Conservation (phyloP, 2,888 invertebrate species). For the Thyatira batis region DNA sequence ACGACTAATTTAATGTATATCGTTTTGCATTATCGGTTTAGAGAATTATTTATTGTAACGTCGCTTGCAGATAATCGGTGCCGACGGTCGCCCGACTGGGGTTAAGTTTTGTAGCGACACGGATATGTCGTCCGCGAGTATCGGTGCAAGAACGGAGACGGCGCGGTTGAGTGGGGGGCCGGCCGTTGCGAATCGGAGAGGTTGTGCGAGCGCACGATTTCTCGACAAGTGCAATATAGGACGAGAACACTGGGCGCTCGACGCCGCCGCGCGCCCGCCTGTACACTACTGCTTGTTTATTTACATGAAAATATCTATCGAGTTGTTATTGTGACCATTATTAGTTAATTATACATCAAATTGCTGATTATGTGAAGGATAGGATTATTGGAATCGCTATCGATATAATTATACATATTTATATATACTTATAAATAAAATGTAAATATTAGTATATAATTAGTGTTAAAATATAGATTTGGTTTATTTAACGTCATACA, state of each 20-base stretch:
- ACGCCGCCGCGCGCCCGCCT: constrained; percentile 56
- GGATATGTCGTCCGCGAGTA: constrained; percentile 41
- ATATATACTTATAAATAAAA: constrained; percentile 82
- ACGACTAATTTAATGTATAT: constrained; percentile 58
- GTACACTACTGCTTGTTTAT: constrained; percentile 79
- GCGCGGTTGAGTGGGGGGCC: constrained; percentile 27
- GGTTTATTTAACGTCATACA: constrained; percentile 81
- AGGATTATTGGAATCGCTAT: constrained; percentile 77
- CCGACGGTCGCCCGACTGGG: neutral
- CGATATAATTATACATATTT: constrained; percentile 82
- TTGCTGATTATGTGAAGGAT: constrained; percentile 75
- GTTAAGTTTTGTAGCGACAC: neutral
- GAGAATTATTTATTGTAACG: constrained; percentile 77
- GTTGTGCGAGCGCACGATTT: constrained; percentile 55
- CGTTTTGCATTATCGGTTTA: constrained; percentile 73
- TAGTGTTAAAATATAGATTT: constrained; percentile 81
- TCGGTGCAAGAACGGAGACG: constrained; percentile 32
- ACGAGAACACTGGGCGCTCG: constrained; percentile 55
- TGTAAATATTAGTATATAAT: constrained; percentile 81
- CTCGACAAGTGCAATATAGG: constrained; percentile 71
- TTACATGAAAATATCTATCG: constrained; percentile 80
- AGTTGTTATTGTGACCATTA: constrained; percentile 81
- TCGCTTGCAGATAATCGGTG: constrained; percentile 46
- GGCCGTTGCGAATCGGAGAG: neutral
- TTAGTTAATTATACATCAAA: constrained; percentile 82